Evolutionary conservation across 1,140 invertebrate genomes (phyloP).

Genomic region (Diabrotica virgifera): DNA sequence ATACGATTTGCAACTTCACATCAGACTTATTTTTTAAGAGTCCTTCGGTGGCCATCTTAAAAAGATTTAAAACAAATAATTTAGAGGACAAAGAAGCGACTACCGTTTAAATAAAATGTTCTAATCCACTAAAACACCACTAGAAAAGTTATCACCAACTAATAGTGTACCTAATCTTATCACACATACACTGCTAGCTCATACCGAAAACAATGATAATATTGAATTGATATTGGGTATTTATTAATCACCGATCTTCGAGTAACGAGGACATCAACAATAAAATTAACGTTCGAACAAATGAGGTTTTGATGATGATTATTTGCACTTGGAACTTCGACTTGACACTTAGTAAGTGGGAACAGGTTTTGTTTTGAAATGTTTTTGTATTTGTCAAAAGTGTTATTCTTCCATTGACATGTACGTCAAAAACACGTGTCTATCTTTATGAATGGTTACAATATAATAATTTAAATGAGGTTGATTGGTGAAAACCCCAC

Average conservation of each 20-base stretch:
- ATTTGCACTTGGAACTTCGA: not conserved
- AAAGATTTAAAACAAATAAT: not conserved
- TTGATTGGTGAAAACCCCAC: no score
- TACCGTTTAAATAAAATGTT: no score
- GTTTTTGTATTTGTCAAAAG: not conserved
- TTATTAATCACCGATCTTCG: not conserved
- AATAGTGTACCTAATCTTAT: not conserved
- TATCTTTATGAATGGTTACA: not conserved
- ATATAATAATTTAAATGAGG: no score
- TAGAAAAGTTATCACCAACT: not conserved
- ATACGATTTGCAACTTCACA: conserved; percentile 60
- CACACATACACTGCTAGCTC: not conserved
- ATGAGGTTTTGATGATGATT: not conserved
- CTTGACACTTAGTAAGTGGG: not conserved
- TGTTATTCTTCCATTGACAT: not conserved
- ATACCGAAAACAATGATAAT: not conserved
- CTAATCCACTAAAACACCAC: not conserved
- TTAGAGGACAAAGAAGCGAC: no score
- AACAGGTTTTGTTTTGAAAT: not conserved
- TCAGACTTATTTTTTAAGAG: conserved; percentile 51
- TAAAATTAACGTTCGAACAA: not conserved
- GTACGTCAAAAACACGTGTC: not conserved
- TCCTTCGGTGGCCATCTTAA: conserved; percentile 48
- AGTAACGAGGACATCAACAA: not conserved
- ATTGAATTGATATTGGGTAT: not conserved